Base-by-base conservation (phyloP, 2,888 invertebrate species). In the Tinea trinotella region DNA sequence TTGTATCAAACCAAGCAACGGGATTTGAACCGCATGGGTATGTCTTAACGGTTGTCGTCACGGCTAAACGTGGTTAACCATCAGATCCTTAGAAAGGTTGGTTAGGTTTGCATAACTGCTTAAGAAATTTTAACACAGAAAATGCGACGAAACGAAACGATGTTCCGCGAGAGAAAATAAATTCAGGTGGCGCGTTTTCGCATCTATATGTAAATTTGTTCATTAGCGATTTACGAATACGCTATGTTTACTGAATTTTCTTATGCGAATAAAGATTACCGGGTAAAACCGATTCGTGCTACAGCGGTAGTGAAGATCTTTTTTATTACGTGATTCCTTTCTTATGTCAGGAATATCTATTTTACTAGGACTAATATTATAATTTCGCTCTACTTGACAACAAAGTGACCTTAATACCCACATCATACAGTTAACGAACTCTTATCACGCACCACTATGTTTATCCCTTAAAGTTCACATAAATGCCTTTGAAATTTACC, bases 171-270 rank as follows among this genome's bases (percentile, higher is more conserved):
- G 56, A 59, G 55, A 55, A 55, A 55, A 56, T 54, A 56, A 53
- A 56, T 56, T 35, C 53, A n/a, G 40, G 22, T 12, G 35, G 56
- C 55, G 58, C 54, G 57, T 56, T 55, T 57, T 59, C 58, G 57
- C 59, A 61, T 61, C 57, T 60, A 59, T 59, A 62, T 65, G 63
- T 59, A 63, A 63, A 63, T 65, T 59, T 60, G 57, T 61, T 62
- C 59, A 64, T 63, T 63, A 63, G 60, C 56, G 55, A 58, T 59
- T 60, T 60, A 50, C 50, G 50, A 13, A 24, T 50, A 12, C 18
- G 50, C 50, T 50, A 24, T 18, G 40, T 15, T 40, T 40, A 40
- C 40, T 40, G 40, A 40, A 40, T 40, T 35, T 40, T 40, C 40
- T 40, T 40, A 13, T 40, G 15, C 40, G 30, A 7, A 30, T 7